Base-by-base conservation (phyloP, 1,140 invertebrate genomes). In the Maniola jurtina region DNA sequence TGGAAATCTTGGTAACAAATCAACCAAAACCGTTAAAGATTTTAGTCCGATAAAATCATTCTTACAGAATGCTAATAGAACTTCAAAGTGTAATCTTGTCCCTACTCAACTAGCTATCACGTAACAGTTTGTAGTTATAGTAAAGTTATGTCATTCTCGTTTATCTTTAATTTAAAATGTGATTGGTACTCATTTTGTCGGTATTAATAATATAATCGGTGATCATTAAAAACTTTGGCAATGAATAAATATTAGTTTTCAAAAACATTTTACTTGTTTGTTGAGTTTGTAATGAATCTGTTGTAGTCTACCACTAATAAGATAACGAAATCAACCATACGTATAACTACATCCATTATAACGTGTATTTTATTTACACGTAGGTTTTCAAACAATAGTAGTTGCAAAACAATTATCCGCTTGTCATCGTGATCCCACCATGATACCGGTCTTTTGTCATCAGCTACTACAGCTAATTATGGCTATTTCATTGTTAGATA, bases 351-450 rank as follows among this genome's bases (percentile, higher is more conserved):
- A 25, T 7, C 11, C 10, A 50, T 25, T 47, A 52, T 52, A 33
- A 52, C 5, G 25, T 14, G 14, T 52, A 52, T n/a, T n/a, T n/a
- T n/a, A 52, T 35, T 35, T 55, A 34, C 15, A 64, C 6, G 47
- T 52, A 16, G 33, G 15, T 36, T 35, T 65, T 42, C 45, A 59
- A 65, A 60, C 64, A 65, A 59, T 42, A 60, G 47, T 45, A 48
- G 63, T 59, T 50, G 54, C 34, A 56, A 64, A 64, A 64, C 57
- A 54, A 65, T 59, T 59, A 65, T 50, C 50, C 25, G 8, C 56
- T n/a, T 42, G 61, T 65, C 63, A 65, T 59, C 57, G 54, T 60
- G 45, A 60, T 50, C 56, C 56, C 50, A 36, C 36, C 56, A 65
- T 40, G n/a, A 42, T 58, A 61, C 50, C 60, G 60, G 34, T 16